Evolutionary conservation across 1,140 invertebrate genomes (phyloP).

Genomic region (Teleopsis dalmanni): DNA sequence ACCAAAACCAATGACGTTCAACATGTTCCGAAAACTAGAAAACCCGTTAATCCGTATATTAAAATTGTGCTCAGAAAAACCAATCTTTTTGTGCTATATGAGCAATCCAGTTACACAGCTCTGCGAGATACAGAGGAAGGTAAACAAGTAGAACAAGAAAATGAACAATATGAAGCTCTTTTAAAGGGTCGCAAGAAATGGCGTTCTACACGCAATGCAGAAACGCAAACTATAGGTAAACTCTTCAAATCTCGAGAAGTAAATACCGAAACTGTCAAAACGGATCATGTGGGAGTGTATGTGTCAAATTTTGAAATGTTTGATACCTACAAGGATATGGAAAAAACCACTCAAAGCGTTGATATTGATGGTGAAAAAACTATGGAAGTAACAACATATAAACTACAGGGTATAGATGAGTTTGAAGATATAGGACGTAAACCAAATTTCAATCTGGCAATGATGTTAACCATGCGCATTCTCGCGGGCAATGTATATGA

Average conservation of each 20-base stretch:
- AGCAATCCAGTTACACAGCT: slow-evolving; percentile 54
- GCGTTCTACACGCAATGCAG: slow-evolving; percentile 53
- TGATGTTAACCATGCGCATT: slow-evolving; percentile 57
- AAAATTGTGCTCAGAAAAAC: slow-evolving; percentile 58
- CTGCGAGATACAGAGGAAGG: slow-evolving; percentile 53
- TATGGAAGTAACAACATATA: slow-evolving; percentile 39
- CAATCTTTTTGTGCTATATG: slow-evolving; percentile 56
- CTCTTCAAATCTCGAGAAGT: slow-evolving; percentile 56
- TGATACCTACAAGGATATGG: slow-evolving; percentile 53
- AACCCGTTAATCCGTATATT: slow-evolving; percentile 34
- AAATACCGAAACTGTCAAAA: slow-evolving; percentile 48
- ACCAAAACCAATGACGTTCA: background rate
- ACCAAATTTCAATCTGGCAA: slow-evolving; percentile 52
- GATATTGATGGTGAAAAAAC: slow-evolving; percentile 44
- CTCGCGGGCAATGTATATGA: slow-evolving; percentile 59
- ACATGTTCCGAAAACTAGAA: background rate
- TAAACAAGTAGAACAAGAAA: slow-evolving; percentile 50
- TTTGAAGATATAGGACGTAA: slow-evolving; percentile 37
- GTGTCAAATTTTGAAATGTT: slow-evolving; percentile 68
- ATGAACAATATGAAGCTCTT: slow-evolving; percentile 57
- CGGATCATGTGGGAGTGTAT: slow-evolving; percentile 51
- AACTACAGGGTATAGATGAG: slow-evolving; percentile 33
- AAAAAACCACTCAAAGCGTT: slow-evolving; percentile 34
- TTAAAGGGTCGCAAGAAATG: slow-evolving; percentile 55
- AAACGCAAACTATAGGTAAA: slow-evolving; percentile 57